phyloP scores from a whole-genome alignment of 2,113 vertebrate species.

The Gulo gulo region DNA sequence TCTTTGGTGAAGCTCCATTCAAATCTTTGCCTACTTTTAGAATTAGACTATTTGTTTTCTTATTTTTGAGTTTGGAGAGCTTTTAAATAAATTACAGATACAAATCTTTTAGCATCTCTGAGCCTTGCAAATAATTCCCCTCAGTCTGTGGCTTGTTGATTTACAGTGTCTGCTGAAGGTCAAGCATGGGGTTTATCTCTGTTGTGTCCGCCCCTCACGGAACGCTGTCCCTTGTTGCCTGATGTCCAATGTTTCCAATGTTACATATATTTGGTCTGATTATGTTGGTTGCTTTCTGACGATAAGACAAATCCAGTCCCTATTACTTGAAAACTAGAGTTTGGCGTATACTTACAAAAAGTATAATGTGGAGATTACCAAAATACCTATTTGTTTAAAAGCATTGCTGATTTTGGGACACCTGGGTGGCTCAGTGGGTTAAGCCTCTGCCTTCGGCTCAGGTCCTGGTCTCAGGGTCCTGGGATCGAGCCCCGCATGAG shows the following conservation, averaged over 20 bases:
- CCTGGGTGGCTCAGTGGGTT: no score
- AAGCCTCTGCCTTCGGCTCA: no score
- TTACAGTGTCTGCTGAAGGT: not conserved
- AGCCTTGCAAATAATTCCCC: not conserved
- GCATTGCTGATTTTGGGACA: not conserved
- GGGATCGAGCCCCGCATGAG: no score
- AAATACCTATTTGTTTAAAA: not conserved
- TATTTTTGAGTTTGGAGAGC: not conserved
- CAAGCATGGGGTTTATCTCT: rapidly evolving
- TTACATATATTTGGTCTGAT: not conserved
- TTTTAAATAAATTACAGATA: not conserved
- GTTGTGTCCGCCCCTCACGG: not conserved
- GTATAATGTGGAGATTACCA: not conserved
- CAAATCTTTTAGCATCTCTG: not conserved
- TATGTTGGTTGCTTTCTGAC: not conserved
- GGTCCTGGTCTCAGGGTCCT: no score
- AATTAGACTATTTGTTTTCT: not conserved
- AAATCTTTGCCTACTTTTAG: not conserved
- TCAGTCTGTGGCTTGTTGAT: not conserved
- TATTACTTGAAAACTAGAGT: not conserved
- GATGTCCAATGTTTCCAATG: not conserved
- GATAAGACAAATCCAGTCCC: not conserved
- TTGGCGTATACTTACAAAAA: not conserved
- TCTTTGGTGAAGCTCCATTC: not conserved
- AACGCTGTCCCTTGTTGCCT: not conserved